Percentiles rank a stretch among this genome's conserved stretches.
These are phyloP conservation scores for Pachymerium ferrugineum DNA, from an alignment of 2,888 invertebrate species.

Conservation along the genomic window DNA sequence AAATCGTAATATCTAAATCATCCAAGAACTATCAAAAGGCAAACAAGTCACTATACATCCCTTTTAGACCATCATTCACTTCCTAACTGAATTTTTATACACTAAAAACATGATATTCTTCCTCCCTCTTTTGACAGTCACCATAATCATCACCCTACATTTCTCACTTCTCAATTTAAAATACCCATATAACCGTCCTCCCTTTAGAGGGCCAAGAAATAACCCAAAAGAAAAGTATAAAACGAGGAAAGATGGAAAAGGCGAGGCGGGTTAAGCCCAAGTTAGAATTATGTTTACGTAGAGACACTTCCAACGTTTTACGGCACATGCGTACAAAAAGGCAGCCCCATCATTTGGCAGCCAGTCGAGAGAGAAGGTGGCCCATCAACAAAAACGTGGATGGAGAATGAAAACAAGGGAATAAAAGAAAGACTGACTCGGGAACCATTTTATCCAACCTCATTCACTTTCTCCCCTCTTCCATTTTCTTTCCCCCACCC, in stretches of 20 bases:
- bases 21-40: no score
- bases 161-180: background rate
- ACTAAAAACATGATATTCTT: background rate
- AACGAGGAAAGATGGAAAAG: no score
- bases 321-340: background rate
- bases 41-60: no score
- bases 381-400: conserved; percentile 10
- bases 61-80: background rate
- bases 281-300: conserved; percentile 6
- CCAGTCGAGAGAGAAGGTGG: background rate
- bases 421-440: conserved; percentile 2
- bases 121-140: background rate
- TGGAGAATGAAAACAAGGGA: conserved; percentile 1
- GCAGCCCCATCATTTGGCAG: background rate
- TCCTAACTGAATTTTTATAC: background rate
- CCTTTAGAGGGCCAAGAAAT: background rate
- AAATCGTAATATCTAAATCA: no score
- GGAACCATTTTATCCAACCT: conserved; percentile 1
- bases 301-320: background rate
- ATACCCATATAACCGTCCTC: background rate
- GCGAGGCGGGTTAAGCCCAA: no score
- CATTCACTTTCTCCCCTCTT: background rate
- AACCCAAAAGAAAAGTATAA: background rate
- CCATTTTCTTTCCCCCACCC: background rate
- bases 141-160: background rate